These are phyloP conservation scores for Zele albiditarsus DNA, from an alignment of 2,888 invertebrate species.

Conservation along the genomic window DNA sequence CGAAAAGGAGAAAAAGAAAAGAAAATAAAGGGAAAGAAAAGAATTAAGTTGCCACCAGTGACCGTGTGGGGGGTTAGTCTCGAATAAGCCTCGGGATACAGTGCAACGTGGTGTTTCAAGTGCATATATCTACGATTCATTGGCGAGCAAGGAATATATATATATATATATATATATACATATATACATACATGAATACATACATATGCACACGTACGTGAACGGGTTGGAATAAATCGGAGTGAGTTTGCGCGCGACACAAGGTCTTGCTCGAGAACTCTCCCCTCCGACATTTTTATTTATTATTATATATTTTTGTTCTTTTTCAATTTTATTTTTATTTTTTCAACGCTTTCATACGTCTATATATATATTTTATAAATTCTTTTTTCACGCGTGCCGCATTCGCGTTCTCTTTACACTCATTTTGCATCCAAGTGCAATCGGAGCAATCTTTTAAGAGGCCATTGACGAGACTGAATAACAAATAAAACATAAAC, in stretches of 20 bases:
- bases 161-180: neutral
- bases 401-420: neutral
- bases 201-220: neutral
- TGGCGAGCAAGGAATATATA: neutral
- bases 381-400: neutral
- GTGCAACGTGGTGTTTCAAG: conserved; percentile 17
- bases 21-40: neutral
- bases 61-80: conserved; percentile 27
- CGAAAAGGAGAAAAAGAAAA: neutral
- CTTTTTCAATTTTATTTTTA: neutral
- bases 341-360: neutral
- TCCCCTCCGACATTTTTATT: neutral
- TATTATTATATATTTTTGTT: neutral
- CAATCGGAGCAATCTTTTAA: neutral
- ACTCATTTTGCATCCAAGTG: neutral
- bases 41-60: conserved; percentile 34
- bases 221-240: conserved; percentile 4
- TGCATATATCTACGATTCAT: conserved; percentile 31
- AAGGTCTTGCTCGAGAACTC: conserved; percentile 4
- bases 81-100: conserved; percentile 27
- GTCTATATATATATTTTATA: neutral
- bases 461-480: neutral
- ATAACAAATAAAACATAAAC: neutral
- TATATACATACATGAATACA: neutral
- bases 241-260: conserved; percentile 20